Percentiles rank a stretch among this genome's conserved stretches.
These are phyloP conservation scores for Cololabis saira DNA, from an alignment of 2,113 vertebrate species.

Conservation along the genomic window DNA sequence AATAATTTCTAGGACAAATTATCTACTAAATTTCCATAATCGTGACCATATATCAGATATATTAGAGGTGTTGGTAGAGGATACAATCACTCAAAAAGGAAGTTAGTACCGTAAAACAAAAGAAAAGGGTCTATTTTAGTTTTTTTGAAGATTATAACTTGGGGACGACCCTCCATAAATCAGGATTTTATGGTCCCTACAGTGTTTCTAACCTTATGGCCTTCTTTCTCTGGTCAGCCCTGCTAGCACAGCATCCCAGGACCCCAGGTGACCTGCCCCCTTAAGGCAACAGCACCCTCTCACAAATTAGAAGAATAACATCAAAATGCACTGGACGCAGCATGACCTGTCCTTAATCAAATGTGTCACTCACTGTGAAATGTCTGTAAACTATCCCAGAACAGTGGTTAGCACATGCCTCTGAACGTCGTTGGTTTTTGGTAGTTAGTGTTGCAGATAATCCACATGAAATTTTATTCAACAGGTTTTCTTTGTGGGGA, in stretches of 20 bases:
- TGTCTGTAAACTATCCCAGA: not conserved
- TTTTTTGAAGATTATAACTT: slow-evolving; percentile 41
- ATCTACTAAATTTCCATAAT: too few relatives aligned
- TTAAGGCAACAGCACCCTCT: slow-evolving; percentile 35
- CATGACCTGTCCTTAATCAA: slow-evolving; percentile 42
- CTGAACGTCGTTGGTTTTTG: not conserved
- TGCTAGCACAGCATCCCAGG: slow-evolving; percentile 34
- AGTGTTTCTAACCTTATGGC: slow-evolving; percentile 50
- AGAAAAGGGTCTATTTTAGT: slow-evolving; percentile 39
- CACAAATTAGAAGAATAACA: slow-evolving; percentile 28
- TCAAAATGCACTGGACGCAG: slow-evolving; percentile 19
- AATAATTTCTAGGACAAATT: too few relatives aligned
- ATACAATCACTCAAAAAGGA: slow-evolving; percentile 12
- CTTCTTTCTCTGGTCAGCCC: slow-evolving; percentile 39
- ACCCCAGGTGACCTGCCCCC: slow-evolving; percentile 44
- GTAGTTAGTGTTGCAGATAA: not conserved
- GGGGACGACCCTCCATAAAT: slow-evolving; percentile 60
- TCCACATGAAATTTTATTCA: not conserved
- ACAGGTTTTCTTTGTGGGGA: not conserved
- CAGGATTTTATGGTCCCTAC: slow-evolving; percentile 56
- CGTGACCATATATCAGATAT: not conserved
- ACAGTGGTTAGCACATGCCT: not conserved
- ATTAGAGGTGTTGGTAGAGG: slow-evolving; percentile 4
- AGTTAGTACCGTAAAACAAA: slow-evolving; percentile 8
- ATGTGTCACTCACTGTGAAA: slow-evolving; percentile 5